Conservation (phyloP, 1,140 invertebrate genomes). For the Colletes gigas region DNA sequence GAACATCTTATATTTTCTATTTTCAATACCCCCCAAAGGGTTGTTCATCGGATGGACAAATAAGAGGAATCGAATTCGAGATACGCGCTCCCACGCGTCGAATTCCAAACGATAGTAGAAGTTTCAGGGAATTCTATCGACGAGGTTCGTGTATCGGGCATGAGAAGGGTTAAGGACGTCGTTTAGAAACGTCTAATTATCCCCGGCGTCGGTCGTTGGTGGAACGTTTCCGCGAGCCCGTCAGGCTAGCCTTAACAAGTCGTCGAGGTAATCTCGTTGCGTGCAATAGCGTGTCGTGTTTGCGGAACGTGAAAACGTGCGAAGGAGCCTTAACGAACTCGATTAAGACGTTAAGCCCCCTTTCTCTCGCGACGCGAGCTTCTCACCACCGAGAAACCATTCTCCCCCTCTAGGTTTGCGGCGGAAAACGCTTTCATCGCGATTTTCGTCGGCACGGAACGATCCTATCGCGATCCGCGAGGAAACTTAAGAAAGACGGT, state of each 20-base stretch:
- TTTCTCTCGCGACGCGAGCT: constrained; percentile 30
- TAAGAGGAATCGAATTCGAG: no score
- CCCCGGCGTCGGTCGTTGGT: constrained; percentile 37
- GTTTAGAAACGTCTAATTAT: constrained; percentile 65
- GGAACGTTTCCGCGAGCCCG: constrained; percentile 44
- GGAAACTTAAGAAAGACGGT: background rate
- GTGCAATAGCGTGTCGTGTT: constrained; percentile 66
- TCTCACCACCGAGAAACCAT: background rate
- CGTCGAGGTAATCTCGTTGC: constrained; percentile 62
- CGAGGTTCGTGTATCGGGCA: background rate
- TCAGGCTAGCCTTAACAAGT: constrained; percentile 33
- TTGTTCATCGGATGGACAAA: no score
- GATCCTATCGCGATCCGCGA: background rate
- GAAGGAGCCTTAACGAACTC: constrained; percentile 75
- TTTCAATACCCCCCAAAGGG: no score
- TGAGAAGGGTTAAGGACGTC: constrained; percentile 25
- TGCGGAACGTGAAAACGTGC: constrained; percentile 65
- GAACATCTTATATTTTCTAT: no score
- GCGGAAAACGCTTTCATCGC: background rate
- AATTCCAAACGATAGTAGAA: background rate
- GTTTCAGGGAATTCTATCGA: background rate
- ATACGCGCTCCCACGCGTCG: no score
- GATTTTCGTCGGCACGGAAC: background rate
- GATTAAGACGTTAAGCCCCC: constrained; percentile 70
- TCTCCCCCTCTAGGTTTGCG: background rate